Percentiles rank a stretch among this genome's conserved stretches.
phyloP scores from a whole-genome alignment of 2,797 vertebrate genomes.

The Brachyrhaphis roseni region DNA sequence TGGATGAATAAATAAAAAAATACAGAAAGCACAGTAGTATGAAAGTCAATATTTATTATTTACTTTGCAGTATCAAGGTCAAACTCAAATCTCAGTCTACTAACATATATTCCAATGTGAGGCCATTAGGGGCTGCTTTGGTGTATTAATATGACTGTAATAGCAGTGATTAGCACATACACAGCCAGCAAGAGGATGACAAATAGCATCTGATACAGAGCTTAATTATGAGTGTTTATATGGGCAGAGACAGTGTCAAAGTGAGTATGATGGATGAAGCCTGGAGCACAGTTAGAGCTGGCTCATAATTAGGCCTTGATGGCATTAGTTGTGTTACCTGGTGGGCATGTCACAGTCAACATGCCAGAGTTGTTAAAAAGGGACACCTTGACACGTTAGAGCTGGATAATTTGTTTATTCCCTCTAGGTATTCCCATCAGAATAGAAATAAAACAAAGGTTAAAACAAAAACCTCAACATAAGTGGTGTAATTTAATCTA shows the following conservation, averaged over 20 bases:
- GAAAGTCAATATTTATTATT: background rate
- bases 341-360: constrained; percentile 63
- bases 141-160: constrained; percentile 54
- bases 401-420: constrained; percentile 20
- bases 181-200: constrained; percentile 61
- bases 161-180: constrained; percentile 65
- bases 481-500: background rate
- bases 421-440: constrained; percentile 21
- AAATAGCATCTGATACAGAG: constrained; percentile 68
- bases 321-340: constrained; percentile 64
- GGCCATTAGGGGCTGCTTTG: constrained; percentile 42
- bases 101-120: constrained; percentile 26
- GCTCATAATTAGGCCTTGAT: constrained; percentile 70
- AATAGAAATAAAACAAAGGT: background rate
- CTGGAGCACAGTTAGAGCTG: constrained; percentile 56
- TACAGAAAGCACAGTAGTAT: background rate
- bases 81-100: constrained; percentile 1
- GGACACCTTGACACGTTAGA: constrained; percentile 45
- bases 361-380: constrained; percentile 58
- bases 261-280: constrained; percentile 68
- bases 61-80: background rate
- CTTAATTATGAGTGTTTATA: constrained; percentile 60
- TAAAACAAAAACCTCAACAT: background rate
- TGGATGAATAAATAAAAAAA: background rate
- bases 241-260: constrained; percentile 66